These are phyloP conservation scores for Chrysotoxum bicinctum DNA, from an alignment of 2,888 invertebrate species.

Conservation along the genomic window DNA sequence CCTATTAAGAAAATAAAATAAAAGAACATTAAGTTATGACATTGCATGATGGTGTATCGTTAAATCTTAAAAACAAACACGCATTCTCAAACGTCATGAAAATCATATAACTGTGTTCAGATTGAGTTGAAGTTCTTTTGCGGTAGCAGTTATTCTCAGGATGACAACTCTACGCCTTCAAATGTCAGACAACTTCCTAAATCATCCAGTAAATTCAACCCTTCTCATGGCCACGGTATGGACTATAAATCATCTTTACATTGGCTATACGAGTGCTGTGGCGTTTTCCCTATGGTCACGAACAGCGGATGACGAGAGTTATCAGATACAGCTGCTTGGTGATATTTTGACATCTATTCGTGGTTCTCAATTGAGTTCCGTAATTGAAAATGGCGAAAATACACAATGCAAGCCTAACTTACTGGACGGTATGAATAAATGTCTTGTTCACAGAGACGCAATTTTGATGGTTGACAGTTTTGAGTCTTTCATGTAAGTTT, in stretches of 20 bases:
- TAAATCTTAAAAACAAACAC: slow-evolving; percentile 21
- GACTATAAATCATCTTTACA: slow-evolving; percentile 77
- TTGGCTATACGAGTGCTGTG: slow-evolving; percentile 63
- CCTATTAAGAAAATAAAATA: background rate
- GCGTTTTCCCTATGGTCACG: slow-evolving; percentile 57
- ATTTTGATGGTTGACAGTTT: slow-evolving; percentile 57
- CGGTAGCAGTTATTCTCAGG: slow-evolving; percentile 21
- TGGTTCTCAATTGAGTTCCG: slow-evolving; percentile 30
- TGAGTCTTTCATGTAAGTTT: slow-evolving; percentile 65
- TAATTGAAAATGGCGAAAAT: slow-evolving; percentile 31
- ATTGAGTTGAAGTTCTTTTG: slow-evolving; percentile 15
- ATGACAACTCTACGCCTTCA: slow-evolving; percentile 51
- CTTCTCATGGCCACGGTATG: slow-evolving; percentile 77
- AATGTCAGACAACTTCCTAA: slow-evolving; percentile 22
- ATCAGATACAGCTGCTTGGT: slow-evolving; percentile 49
- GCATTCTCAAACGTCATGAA: background rate
- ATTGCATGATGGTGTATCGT: slow-evolving; percentile 48
- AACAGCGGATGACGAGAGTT: slow-evolving; percentile 32
- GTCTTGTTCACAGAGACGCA: slow-evolving; percentile 7
- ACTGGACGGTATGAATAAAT: background rate
- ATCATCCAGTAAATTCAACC: slow-evolving; percentile 74
- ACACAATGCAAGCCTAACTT: background rate
- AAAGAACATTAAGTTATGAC: slow-evolving; percentile 4
- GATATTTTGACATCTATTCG: slow-evolving; percentile 40
- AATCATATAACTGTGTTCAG: background rate